Evolutionary conservation across 2,113 vertebrate genomes (phyloP).

Genomic region (Platichthys stellatus): DNA sequence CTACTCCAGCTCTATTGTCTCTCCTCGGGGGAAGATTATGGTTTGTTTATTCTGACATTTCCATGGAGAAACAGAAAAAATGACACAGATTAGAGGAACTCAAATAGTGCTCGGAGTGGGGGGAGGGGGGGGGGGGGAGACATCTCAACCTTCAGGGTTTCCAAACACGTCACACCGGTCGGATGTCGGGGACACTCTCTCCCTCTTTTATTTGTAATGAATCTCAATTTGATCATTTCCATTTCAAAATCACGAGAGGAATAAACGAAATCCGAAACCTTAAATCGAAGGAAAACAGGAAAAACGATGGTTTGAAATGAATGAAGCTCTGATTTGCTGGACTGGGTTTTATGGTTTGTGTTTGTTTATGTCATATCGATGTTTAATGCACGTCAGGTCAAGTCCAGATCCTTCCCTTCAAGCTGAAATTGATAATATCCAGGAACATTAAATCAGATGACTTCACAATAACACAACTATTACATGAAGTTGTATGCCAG

Average conservation of each 20-base stretch:
- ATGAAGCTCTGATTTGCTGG: not conserved
- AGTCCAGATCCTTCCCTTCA: not conserved
- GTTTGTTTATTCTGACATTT: constrained; percentile 55
- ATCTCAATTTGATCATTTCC: constrained; percentile 16
- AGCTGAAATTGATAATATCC: constrained; percentile 32
- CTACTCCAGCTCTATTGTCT: constrained; percentile 37
- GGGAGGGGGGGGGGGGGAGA: not conserved
- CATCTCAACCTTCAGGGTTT: constrained; percentile 41
- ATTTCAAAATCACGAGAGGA: constrained; percentile 1
- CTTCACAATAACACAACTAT: not conserved
- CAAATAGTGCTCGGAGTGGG: constrained; percentile 9
- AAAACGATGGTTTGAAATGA: not conserved
- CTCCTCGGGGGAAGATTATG: constrained; percentile 35
- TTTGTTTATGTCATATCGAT: constrained; percentile 17
- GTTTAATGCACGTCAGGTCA: constrained; percentile 27
- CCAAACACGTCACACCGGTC: constrained; percentile 17
- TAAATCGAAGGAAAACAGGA: constrained; percentile 5
- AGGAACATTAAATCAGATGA: constrained; percentile 31
- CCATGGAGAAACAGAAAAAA: constrained; percentile 49
- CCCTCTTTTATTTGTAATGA: constrained; percentile 8
- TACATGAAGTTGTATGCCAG: not conserved
- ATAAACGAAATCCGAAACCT: not conserved
- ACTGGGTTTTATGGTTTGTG: not conserved
- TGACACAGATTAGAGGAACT: constrained; percentile 51
- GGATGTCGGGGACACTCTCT: constrained; percentile 45